Percentiles rank a stretch among this genome's conserved stretches.
phyloP scores from a whole-genome alignment of 2,888 invertebrate species.

The Autographa pulchrina region DNA sequence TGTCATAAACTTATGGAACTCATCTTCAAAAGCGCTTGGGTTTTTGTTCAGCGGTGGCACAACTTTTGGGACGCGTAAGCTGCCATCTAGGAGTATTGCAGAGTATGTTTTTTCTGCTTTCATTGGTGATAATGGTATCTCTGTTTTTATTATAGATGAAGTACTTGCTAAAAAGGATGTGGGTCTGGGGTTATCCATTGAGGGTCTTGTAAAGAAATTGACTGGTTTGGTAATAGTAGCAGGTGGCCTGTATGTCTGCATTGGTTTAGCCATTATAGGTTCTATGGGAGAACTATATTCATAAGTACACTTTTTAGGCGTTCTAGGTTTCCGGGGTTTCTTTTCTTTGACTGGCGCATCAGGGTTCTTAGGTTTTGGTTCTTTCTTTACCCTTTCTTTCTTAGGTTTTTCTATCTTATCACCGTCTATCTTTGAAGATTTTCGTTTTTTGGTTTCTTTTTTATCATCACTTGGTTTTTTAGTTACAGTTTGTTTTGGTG shows the following conservation, averaged over 20 bases:
- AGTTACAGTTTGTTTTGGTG: conserved; percentile 9
- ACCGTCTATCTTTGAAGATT: conserved; percentile 64
- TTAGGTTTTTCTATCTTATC: conserved; percentile 69
- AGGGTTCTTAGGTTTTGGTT: conserved; percentile 62
- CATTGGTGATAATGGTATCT: conserved; percentile 30
- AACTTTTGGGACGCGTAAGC: conserved; percentile 68
- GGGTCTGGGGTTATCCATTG: conserved; percentile 15
- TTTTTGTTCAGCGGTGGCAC: conserved; percentile 79
- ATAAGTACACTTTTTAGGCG: conserved; percentile 73
- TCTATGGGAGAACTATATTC: conserved; percentile 76
- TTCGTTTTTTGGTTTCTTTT: conserved; percentile 77
- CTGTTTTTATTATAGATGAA: conserved; percentile 31
- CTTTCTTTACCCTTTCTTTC: conserved; percentile 70
- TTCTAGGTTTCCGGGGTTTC: conserved; percentile 78
- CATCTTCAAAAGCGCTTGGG: conserved; percentile 82
- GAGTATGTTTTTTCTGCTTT: conserved; percentile 47
- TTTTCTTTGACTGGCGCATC: conserved; percentile 69
- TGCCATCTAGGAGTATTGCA: conserved; percentile 61
- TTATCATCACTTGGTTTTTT: conserved; percentile 45
- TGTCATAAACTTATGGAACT: conserved; percentile 83
- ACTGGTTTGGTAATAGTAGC: conserved; percentile 17
- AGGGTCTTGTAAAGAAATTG: background rate
- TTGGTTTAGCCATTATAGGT: conserved; percentile 70
- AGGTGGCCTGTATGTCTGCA: conserved; percentile 53
- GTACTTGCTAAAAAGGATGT: conserved; percentile 2